A percentile compares a stretch with the other conserved stretches of the same genome.
These are phyloP conservation scores for Mus pahari DNA, from an alignment of 2,113 vertebrate species.

Conservation along the genomic window DNA sequence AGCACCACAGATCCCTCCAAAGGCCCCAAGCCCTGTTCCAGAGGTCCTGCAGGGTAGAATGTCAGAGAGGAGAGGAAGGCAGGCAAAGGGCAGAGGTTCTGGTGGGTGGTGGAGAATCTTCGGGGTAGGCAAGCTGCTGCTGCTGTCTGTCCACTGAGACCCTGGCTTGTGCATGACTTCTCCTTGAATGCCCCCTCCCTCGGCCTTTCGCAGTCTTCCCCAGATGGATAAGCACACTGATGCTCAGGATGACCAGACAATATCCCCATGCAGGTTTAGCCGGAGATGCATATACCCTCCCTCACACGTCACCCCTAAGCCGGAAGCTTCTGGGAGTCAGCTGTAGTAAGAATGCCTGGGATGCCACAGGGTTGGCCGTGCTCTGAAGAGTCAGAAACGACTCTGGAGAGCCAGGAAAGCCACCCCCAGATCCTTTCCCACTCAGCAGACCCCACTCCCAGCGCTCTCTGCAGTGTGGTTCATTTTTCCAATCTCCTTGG, in stretches of 20 bases:
- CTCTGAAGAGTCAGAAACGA: neutral
- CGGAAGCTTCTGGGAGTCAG: neutral
- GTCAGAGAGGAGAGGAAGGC: neutral
- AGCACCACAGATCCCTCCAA: neutral
- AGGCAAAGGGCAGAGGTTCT: neutral
- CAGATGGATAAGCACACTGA: neutral
- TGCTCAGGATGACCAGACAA: neutral
- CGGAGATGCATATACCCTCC: too few species aligned
- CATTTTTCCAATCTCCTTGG: neutral
- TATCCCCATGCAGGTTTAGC: neutral
- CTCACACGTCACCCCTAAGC: rapidly evolving
- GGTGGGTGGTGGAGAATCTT: too few species aligned
- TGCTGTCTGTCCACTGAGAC: rapidly evolving
- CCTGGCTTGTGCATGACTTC: neutral
- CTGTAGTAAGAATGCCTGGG: neutral
- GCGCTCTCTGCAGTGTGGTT: too few species aligned
- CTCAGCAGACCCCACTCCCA: neutral
- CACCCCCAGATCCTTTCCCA: neutral
- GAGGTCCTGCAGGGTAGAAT: rapidly evolving
- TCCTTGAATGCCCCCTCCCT: neutral
- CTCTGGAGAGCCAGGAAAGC: neutral
- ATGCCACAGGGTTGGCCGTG: neutral
- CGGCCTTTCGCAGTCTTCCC: neutral
- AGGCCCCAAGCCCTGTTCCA: neutral
- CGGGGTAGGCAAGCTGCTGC: neutral